phyloP scores from a whole-genome alignment of 2,797 vertebrate genomes.

The Mus minutoides region DNA sequence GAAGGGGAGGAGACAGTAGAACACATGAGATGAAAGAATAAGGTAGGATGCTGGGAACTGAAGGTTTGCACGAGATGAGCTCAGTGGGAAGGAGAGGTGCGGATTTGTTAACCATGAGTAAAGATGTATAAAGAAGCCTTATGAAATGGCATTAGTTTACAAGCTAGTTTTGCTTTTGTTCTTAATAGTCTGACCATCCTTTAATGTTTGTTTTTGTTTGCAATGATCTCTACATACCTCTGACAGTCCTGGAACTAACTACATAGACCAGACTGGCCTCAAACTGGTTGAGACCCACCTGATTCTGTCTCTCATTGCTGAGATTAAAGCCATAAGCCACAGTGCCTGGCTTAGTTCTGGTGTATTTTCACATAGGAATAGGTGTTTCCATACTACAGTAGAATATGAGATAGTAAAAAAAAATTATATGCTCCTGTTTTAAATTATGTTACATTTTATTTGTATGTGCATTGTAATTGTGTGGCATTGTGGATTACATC shows the following conservation, averaged over 20 bases:
- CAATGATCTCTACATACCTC: background rate
- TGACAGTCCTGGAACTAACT: background rate
- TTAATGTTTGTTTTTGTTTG: background rate
- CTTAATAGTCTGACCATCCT: background rate
- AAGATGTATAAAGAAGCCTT: background rate
- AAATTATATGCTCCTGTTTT: background rate
- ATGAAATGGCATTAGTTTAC: background rate
- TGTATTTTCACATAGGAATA: background rate
- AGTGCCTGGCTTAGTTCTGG: background rate
- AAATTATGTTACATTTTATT: background rate
- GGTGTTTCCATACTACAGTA: background rate
- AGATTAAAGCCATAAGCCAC: background rate
- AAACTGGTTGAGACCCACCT: background rate
- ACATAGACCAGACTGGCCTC: background rate
- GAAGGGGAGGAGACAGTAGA: background rate
- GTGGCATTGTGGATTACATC: background rate
- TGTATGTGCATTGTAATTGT: background rate
- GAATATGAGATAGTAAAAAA: background rate
- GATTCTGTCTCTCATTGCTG: background rate
- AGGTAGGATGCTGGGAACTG: background rate
- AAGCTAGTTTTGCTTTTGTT: background rate
- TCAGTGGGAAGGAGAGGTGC: background rate
- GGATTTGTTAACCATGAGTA: background rate
- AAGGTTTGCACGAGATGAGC: background rate
- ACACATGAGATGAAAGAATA: too few species aligned